phyloP scores from a whole-genome alignment of 2,888 invertebrate species.

The Pyrochroa serraticornis region DNA sequence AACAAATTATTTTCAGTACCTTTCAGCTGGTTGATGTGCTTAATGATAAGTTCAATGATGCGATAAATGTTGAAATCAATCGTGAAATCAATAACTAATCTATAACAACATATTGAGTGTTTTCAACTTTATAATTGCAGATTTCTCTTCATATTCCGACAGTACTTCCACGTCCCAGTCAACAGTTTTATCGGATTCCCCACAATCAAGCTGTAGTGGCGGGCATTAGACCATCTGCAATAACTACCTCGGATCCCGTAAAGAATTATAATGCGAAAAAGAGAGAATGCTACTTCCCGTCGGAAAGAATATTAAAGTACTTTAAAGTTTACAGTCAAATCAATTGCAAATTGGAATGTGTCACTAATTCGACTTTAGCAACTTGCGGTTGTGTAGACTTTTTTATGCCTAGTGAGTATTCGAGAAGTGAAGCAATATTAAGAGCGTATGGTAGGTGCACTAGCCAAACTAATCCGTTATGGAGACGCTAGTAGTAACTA shows the following conservation, averaged over 20 bases:
- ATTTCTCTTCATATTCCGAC: conserved; percentile 70
- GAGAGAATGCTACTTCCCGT: conserved; percentile 71
- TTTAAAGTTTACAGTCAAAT: conserved; percentile 73
- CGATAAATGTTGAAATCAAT: no score
- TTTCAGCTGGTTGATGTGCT: no score
- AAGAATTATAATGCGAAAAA: conserved; percentile 66
- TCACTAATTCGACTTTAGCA: conserved; percentile 68
- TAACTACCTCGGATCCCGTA: conserved; percentile 70
- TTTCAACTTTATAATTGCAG: conserved; percentile 44
- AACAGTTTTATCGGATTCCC: conserved; percentile 73
- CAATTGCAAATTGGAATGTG: conserved; percentile 74
- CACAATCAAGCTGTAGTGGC: conserved; percentile 71
- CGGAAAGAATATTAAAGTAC: conserved; percentile 66
- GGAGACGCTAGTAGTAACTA: no score
- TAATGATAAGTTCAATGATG: no score
- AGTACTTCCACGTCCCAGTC: conserved; percentile 68
- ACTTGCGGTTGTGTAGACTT: conserved; percentile 59
- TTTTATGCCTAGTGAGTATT: conserved; percentile 65
- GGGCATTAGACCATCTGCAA: conserved; percentile 73
- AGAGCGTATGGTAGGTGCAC: no score
- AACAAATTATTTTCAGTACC: no score
- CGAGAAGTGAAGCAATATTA: background rate
- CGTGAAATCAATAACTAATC: no score
- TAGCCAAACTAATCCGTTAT: no score
- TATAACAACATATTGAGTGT: no score